Base-by-base conservation (phyloP, 2,797 vertebrate genomes). In the Bucorvus abyssinicus region DNA sequence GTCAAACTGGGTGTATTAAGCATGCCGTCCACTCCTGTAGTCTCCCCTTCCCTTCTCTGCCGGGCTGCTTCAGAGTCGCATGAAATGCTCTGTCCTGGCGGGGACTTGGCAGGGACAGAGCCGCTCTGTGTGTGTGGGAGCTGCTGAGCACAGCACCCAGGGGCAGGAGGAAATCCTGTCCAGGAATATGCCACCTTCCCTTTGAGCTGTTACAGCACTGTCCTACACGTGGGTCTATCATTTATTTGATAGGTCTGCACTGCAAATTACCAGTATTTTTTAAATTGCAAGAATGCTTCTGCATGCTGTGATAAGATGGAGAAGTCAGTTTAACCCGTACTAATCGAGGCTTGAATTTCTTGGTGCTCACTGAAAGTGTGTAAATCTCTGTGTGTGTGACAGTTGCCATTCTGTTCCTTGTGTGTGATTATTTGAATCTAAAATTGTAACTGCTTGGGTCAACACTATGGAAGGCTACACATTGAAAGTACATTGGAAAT, bases 21-120 rank as follows among this genome's bases (percentile, higher is more conserved):
- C 13, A 3, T 6, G 9, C 5, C 18, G 17, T 34, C 7, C 23
- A 6, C 45, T 64, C 0, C 0, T 1, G 5, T 27, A 34, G 21
- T 32, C 18, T 52, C n/a, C n/a, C 19, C 13, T 65, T 61, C 12
- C 27, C 34, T 32, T 30, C 38, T 79, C 20, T 26, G 61, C 42
- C 49, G 27, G 16, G 29, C 61, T 49, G 67, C 77, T 77, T n/a
- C 59, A 19, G 60, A 44, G 68, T 24, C 32, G 6, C 38, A 6
- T 42, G 14, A 20, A 34, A 36, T 0, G 12, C 56, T 40, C 10
- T 47, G 60, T 84, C 61, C 83, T 36, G 57, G 27, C 0, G 4
- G 52, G 60, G 36, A 4, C 44, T 7, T 23, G 67, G 76, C 8
- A 1, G 65, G 57, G 45, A 42, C 42, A 73, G 84, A 53, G 7